A percentile compares a stretch with the other conserved stretches of the same genome.
phyloP scores from a whole-genome alignment of 2,888 invertebrate genomes.

The Dyspetes luteomarginatus region DNA sequence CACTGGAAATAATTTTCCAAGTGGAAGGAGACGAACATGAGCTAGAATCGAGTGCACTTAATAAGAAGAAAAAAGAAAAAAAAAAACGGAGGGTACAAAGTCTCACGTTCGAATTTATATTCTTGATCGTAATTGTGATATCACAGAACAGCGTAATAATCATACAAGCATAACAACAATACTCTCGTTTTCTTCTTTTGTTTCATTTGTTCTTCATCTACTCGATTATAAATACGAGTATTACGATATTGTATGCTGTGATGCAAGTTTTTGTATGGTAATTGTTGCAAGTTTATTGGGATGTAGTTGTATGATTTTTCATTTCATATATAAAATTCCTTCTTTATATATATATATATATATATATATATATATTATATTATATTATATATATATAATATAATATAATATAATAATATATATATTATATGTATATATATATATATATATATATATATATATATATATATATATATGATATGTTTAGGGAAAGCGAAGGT shows the following conservation, averaged over 20 bases:
- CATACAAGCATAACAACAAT: constrained; percentile 3
- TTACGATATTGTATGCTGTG: constrained; percentile 22
- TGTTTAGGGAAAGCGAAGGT: no score
- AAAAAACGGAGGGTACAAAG: not conserved
- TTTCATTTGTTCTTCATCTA: not conserved
- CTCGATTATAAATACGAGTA: not conserved
- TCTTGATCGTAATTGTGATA: not conserved
- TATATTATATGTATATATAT: not conserved
- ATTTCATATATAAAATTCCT: no score
- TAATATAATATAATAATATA: no score
- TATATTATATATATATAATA: not conserved
- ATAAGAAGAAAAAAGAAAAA: not conserved
- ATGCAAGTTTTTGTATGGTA: constrained; percentile 19
- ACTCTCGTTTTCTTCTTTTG: constrained; percentile 30
- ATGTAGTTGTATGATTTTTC: no score
- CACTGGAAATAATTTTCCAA: not conserved
- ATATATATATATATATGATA: not conserved
- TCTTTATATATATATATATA: not conserved
- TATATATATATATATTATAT: not conserved
- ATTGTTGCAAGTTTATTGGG: not conserved
- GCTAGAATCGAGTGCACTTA: no score
- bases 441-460: not conserved
- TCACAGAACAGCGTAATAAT: not conserved
- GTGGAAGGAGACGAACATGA: not conserved
- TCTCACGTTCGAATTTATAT: constrained; percentile 13